phyloP scores from a whole-genome alignment of 2,888 invertebrate species.

The Drosophila trichaetosa region DNA sequence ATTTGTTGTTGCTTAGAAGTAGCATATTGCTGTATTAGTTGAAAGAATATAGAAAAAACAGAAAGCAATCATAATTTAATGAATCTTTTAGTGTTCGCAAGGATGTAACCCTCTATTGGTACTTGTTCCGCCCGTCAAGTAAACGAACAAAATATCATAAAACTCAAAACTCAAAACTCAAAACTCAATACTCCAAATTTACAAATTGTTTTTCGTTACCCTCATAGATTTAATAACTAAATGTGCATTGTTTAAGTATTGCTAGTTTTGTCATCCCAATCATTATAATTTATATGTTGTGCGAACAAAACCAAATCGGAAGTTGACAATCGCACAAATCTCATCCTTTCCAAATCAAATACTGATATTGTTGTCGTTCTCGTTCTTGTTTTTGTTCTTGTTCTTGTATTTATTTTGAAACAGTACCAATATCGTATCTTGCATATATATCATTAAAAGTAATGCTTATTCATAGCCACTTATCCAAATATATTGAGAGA shows the following conservation, averaged over 20 bases:
- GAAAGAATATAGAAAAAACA: background rate
- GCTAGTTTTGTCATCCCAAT: conserved; percentile 41
- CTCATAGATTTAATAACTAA: conserved; percentile 29
- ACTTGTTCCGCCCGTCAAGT: conserved; percentile 85
- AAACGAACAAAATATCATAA: conserved; percentile 48
- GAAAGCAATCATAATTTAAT: conserved; percentile 3
- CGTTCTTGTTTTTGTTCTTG: conserved; percentile 4
- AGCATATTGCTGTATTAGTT: background rate
- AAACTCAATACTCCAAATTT: conserved; percentile 24
- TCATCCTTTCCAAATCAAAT: background rate
- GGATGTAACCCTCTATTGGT: conserved; percentile 85
- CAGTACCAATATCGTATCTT: background rate
- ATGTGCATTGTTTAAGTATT: conserved; percentile 40
- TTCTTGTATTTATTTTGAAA: conserved; percentile 1
- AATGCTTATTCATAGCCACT: conserved; percentile 11
- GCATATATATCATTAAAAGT: background rate
- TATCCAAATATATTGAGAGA: background rate
- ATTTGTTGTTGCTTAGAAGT: conserved; percentile 1
- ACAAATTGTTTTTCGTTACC: conserved; percentile 36
- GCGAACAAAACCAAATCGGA: conserved; percentile 1
- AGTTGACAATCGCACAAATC: conserved; percentile 10
- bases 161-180: conserved; percentile 35
- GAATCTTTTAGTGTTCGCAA: conserved; percentile 51
- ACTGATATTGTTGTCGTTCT: conserved; percentile 6
- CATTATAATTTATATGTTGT: conserved; percentile 18